These are phyloP conservation scores for Acanthoscelides obtectus DNA, from an alignment of 2,888 invertebrate genomes.

Conservation along the genomic window DNA sequence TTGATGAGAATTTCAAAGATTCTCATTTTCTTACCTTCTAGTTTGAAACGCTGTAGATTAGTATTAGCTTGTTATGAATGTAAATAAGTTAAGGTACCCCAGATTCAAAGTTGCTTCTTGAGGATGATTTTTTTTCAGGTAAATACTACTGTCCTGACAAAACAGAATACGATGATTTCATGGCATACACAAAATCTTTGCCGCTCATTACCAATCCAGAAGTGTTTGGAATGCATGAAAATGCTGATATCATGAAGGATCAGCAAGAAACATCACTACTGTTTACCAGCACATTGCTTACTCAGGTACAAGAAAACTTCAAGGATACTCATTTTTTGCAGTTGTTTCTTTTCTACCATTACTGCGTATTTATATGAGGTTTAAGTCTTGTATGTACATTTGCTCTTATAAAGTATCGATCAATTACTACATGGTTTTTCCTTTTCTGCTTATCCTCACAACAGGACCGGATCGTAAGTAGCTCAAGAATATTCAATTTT, in stretches of 20 bases:
- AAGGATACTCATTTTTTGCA: too few species aligned
- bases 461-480: neutral
- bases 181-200: slow-evolving; percentile 62
- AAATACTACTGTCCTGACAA: slow-evolving; percentile 68
- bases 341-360: too few species aligned
- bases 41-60: too few species aligned
- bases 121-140: slow-evolving; percentile 47
- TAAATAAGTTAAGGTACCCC: too few species aligned
- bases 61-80: too few species aligned
- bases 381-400: too few species aligned
- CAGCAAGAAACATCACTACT: slow-evolving; percentile 79
- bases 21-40: too few species aligned
- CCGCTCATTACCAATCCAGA: slow-evolving; percentile 76
- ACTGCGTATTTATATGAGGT: too few species aligned
- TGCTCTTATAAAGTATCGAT: too few species aligned
- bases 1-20: too few species aligned
- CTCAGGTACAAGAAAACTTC: too few species aligned
- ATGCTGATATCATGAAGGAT: slow-evolving; percentile 90
- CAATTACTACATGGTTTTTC: neutral
- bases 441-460: neutral
- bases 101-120: neutral
- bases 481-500: neutral
- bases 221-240: slow-evolving; percentile 89
- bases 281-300: slow-evolving; percentile 67
- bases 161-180: slow-evolving; percentile 67